phyloP scores from a whole-genome alignment of 1,140 invertebrate species.

The Penaeus indicus region DNA sequence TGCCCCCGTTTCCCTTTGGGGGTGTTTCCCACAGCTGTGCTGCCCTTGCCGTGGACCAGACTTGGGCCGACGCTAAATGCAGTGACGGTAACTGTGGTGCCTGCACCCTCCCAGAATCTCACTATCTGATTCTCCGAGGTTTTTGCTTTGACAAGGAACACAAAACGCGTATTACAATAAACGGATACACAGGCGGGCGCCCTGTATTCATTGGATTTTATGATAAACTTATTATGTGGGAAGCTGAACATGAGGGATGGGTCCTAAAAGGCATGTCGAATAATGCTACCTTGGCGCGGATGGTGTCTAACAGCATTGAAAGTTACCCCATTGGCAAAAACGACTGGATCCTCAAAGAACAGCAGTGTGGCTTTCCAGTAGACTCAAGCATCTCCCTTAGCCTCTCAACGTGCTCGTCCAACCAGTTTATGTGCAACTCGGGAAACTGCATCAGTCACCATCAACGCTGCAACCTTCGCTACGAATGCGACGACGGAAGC shows the following conservation, averaged over 20 bases:
- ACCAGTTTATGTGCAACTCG: slow-evolving; percentile 44
- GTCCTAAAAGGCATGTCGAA: not conserved
- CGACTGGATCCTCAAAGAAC: not conserved
- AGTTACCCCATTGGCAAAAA: slow-evolving; percentile 43
- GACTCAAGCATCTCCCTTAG: not conserved
- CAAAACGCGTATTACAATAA: not conserved
- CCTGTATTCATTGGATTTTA: slow-evolving; percentile 39
- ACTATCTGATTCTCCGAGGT: no score
- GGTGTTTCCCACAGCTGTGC: no score
- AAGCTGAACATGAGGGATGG: not conserved
- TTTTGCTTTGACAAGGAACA: no score
- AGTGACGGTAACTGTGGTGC: no score
- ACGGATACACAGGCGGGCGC: slow-evolving; percentile 9
- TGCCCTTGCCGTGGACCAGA: no score
- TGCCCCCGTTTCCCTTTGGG: no score
- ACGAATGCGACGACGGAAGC: slow-evolving; percentile 47
- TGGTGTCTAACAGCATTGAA: not conserved
- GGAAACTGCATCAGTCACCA: slow-evolving; percentile 16
- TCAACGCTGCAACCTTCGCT: slow-evolving; percentile 39
- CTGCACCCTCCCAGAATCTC: no score
- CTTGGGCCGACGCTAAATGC: no score
- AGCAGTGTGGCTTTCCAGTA: slow-evolving; percentile 22
- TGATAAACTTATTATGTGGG: slow-evolving; percentile 16
- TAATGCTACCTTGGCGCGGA: slow-evolving; percentile 17
- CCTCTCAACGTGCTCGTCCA: slow-evolving; percentile 3